A percentile compares a stretch with the other conserved stretches of the same genome.
Evolutionary conservation across 2,888 invertebrate species (phyloP).

Genomic region (Agrotis exclamationis): DNA sequence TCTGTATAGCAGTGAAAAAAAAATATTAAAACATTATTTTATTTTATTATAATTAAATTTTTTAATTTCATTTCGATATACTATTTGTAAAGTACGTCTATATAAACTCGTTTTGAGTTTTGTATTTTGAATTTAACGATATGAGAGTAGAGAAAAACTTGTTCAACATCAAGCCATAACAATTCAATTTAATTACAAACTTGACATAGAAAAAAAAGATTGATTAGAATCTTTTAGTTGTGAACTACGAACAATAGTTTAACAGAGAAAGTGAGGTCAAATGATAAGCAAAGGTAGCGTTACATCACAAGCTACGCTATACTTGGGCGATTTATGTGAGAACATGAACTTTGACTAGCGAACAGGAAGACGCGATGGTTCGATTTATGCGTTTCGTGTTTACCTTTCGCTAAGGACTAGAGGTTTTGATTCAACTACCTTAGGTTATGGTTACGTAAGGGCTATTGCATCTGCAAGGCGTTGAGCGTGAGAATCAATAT

Average conservation of each 20-base stretch:
- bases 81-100: too few relatives aligned
- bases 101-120: too few relatives aligned
- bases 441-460: slow-evolving; percentile 27
- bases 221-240: slow-evolving; percentile 39
- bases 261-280: slow-evolving; percentile 64
- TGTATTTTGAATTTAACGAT: too few relatives aligned
- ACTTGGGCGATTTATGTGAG: slow-evolving; percentile 58
- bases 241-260: slow-evolving; percentile 60
- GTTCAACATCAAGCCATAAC: not conserved
- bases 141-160: too few relatives aligned
- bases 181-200: slow-evolving; percentile 7
- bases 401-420: slow-evolving; percentile 49
- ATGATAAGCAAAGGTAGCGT: slow-evolving; percentile 64
- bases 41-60: too few relatives aligned
- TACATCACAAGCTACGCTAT: slow-evolving; percentile 67
- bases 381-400: slow-evolving; percentile 56
- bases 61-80: too few relatives aligned
- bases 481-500: slow-evolving; percentile 26
- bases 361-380: slow-evolving; percentile 51
- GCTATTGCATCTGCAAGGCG: slow-evolving; percentile 2
- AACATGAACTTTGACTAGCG: slow-evolving; percentile 63
- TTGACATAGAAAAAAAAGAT: slow-evolving; percentile 25
- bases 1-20: too few relatives aligned
- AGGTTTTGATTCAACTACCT: slow-evolving; percentile 27
- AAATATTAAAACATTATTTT: too few relatives aligned